These are phyloP conservation scores for Carlito syrichta DNA, from an alignment of 2,113 vertebrate species.

Conservation along the genomic window DNA sequence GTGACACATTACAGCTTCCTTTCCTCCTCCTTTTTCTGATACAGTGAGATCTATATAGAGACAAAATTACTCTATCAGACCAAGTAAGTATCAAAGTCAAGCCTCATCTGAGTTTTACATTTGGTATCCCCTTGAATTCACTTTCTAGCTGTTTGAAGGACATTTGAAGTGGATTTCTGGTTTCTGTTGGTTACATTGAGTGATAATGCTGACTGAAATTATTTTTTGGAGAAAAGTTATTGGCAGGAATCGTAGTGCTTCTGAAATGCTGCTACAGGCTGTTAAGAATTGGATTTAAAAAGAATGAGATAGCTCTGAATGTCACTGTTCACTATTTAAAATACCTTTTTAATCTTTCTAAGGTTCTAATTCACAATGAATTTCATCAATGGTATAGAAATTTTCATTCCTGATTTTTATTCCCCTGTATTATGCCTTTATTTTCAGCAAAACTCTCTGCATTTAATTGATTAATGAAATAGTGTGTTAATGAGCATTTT, in stretches of 20 bases:
- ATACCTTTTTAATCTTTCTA: conserved; percentile 67
- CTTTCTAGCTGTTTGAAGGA: conserved; percentile 79
- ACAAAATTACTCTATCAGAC: conserved; percentile 84
- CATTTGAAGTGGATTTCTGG: conserved; percentile 82
- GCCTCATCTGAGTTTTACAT: conserved; percentile 76
- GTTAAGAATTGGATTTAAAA: conserved; percentile 75
- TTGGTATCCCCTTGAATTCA: conserved; percentile 80
- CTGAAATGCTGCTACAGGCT: conserved; percentile 74
- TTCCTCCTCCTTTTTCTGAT: conserved; percentile 70
- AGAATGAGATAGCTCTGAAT: conserved; percentile 74
- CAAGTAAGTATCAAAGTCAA: conserved; percentile 84
- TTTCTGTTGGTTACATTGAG: conserved; percentile 76
- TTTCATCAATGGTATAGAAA: conserved; percentile 39
- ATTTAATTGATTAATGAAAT: conserved; percentile 1
- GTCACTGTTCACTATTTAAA: conserved; percentile 69
- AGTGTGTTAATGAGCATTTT: not conserved
- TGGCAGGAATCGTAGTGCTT: conserved; percentile 74
- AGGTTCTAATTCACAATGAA: conserved; percentile 67
- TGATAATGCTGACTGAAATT: conserved; percentile 80
- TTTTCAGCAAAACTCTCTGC: not conserved
- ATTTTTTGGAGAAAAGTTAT: conserved; percentile 78
- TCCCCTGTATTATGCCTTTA: not conserved
- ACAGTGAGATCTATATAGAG: conserved; percentile 78
- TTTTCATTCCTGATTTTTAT: not conserved
- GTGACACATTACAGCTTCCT: conserved; percentile 80